Conservation (phyloP, 64 coral and sea anemone genomes). For the Acropora tenuis region DNA sequence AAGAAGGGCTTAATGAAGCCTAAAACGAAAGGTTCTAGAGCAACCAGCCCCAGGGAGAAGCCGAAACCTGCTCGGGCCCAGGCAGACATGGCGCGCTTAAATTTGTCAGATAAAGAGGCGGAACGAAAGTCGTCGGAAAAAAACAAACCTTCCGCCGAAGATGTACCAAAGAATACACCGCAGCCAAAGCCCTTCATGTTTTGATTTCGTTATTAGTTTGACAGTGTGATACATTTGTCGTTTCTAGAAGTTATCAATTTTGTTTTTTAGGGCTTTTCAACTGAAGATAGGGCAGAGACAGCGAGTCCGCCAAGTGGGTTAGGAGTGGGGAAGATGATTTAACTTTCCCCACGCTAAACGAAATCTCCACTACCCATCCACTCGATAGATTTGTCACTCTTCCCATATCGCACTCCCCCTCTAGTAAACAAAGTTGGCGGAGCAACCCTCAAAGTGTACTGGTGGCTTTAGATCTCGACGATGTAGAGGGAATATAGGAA, state of each 20-base stretch:
- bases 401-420: too few species aligned
- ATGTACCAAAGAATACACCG: constrained; percentile 27
- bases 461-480: neutral
- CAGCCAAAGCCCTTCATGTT: constrained; percentile 42
- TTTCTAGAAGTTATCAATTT: too few species aligned
- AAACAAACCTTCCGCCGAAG: constrained; percentile 42
- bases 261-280: too few species aligned
- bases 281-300: too few species aligned
- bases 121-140: constrained; percentile 19
- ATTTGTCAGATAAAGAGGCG: constrained; percentile 40
- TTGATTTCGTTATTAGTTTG: neutral
- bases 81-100: constrained; percentile 34
- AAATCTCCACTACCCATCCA: too few species aligned
- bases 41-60: constrained; percentile 22
- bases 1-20: constrained; percentile 89
- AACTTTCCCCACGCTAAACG: too few species aligned
- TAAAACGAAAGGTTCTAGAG: constrained; percentile 17
- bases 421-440: too few species aligned
- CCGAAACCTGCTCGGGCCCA: constrained; percentile 22
- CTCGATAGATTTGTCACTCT: too few species aligned
- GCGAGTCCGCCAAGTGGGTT: too few species aligned
- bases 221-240: neutral
- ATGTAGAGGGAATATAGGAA: too few species aligned
- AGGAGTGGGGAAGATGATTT: too few species aligned
- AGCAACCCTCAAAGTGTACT: neutral